Evolutionary conservation across 2,113 vertebrate species (phyloP), one percentile per base, ranked within the genome.

Genomic region (Lepus europaeus): DNA sequence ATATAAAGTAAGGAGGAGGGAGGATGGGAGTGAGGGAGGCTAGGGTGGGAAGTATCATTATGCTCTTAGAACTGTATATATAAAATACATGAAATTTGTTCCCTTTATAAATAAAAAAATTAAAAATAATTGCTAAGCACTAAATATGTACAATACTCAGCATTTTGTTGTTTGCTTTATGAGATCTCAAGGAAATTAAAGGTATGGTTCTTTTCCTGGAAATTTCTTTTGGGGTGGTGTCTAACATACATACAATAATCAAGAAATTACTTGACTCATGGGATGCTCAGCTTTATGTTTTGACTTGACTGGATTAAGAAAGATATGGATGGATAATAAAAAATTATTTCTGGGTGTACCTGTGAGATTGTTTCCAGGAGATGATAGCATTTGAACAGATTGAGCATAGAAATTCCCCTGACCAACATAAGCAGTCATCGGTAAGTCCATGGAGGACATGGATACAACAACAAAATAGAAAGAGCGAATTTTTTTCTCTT

Each of bases 181-280:
- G 20, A 80, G 73, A 90, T 84, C 20, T 72, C 13, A 76, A 77
- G 73, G 12, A 92, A 84, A 53, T 90, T 33, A 49, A 90, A 77
- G 5, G 8, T 36, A 69, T 76, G 31, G 23, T 77, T 12, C 36
- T 66, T 78, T 90, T 51, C n/a, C 51, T 69, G 27, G 11, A 78
- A 56, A 83, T 79, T 49, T 86, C 59, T 89, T 9, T 70, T 95
- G 22, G 56, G 29, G 63, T 45, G n/a, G 27, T 84, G 53, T 68
- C 13, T 83, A 85, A 59, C 14, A 36, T 23, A 66, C 10, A 87
- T 63, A 27, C 68, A 87, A 74, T 74, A 92, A 93, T 69, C 79
- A 66, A 77, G 22, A 80, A 33, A 92, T 72, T 4, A 80, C 49
- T 89, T 68, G 56, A 27, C 7, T 6, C 76, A 29, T 68, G 9